Conservation (phyloP, 2,113 vertebrate species). For the Diphyllodes magnificus region DNA sequence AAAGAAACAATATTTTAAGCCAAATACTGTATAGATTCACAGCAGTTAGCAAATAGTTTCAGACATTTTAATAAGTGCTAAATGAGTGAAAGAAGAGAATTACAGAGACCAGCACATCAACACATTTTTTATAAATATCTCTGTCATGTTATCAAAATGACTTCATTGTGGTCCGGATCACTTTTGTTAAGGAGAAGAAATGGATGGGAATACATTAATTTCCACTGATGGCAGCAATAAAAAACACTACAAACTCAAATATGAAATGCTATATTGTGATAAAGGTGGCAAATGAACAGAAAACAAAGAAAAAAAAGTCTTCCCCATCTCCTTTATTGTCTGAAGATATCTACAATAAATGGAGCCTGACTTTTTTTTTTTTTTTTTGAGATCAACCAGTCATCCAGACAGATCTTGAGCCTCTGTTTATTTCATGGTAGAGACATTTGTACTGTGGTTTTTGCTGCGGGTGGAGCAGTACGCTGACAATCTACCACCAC, state of each 20-base stretch:
- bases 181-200: background rate
- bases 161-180: background rate
- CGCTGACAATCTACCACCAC: background rate
- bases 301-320: background rate
- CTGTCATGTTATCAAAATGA: background rate
- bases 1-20: background rate
- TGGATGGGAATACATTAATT: background rate
- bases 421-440: background rate
- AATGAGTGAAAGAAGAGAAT: background rate
- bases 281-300: background rate
- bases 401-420: background rate
- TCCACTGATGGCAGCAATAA: background rate
- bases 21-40: background rate
- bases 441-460: background rate
- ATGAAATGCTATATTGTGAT: background rate
- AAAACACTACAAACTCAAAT: background rate
- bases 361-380: background rate
- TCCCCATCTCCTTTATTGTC: background rate
- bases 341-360: background rate
- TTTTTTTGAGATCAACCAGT: background rate
- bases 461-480: background rate
- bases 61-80: background rate
- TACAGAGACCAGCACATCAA: background rate
- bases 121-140: background rate
- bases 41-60: background rate